Evolutionary conservation across 2,113 vertebrate genomes (phyloP).

Genomic region (Globicephala melas): DNA sequence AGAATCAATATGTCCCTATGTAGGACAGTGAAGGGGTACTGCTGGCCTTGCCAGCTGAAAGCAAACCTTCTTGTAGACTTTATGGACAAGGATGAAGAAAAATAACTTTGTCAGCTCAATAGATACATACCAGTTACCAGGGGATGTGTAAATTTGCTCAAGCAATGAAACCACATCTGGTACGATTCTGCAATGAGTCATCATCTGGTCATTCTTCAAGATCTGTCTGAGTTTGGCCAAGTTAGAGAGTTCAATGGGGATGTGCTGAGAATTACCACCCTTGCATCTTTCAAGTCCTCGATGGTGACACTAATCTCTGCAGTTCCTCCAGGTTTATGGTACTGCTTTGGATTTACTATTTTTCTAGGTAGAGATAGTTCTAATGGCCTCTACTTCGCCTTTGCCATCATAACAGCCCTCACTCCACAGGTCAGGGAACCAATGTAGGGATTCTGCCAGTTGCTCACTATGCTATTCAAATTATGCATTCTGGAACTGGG

Average conservation of each 20-base stretch:
- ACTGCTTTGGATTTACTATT: not conserved
- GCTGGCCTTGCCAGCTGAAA: not conserved
- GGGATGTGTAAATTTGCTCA: not conserved
- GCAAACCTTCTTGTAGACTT: not conserved
- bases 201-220: not conserved
- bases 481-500: not conserved
- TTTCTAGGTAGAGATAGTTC: not conserved
- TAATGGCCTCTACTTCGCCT: not conserved
- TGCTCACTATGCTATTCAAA: not conserved
- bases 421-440: not conserved
- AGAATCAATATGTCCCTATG: not conserved
- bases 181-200: not conserved
- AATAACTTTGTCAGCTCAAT: not conserved
- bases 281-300: not conserved
- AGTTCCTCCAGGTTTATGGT: not conserved
- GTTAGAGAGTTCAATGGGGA: not conserved
- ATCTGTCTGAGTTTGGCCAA: not conserved
- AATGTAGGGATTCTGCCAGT: not conserved
- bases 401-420: not conserved
- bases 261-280: not conserved
- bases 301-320: not conserved
- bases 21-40: not conserved
- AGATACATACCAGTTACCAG: not conserved
- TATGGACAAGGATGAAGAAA: not conserved
- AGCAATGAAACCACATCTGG: not conserved